Percentiles rank a stretch among this genome's conserved stretches.
Conservation (phyloP, 2,797 vertebrate species). For the Pipistrellus kuhlii region DNA sequence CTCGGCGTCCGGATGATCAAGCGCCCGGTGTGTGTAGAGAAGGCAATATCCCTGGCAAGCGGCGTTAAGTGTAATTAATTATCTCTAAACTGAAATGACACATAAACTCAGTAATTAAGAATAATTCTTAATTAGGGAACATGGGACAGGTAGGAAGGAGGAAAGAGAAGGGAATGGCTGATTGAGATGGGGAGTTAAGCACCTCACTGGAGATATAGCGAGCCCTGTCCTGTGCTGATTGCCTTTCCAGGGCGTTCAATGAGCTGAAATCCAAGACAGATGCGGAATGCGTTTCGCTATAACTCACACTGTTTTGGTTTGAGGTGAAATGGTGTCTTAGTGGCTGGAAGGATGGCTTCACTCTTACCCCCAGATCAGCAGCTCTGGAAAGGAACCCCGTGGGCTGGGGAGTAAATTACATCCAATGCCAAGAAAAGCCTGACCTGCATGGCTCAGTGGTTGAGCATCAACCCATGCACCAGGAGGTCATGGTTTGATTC, state of each 20-base stretch:
- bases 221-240: neutral
- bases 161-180: conserved; percentile 51
- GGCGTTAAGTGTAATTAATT: conserved; percentile 79
- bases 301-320: neutral
- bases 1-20: conserved; percentile 66
- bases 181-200: conserved; percentile 59
- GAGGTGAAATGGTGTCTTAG: neutral
- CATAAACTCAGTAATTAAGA: conserved; percentile 80
- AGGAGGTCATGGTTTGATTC: too few relatives aligned
- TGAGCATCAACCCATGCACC: too few relatives aligned
- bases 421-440: neutral
- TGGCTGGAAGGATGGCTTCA: neutral
- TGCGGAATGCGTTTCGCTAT: neutral
- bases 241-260: neutral
- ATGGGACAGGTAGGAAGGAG: conserved; percentile 69
- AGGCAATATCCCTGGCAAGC: conserved; percentile 73
- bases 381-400: neutral
- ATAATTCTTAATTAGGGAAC: conserved; percentile 77
- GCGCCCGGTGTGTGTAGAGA: conserved; percentile 60
- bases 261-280: neutral
- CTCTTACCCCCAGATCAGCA: neutral
- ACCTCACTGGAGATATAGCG: conserved; percentile 27
- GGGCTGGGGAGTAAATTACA: neutral
- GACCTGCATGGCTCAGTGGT: too few relatives aligned
- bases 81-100: conserved; percentile 79